These are phyloP conservation scores for Falcaria lacertinaria DNA, from an alignment of 2,888 invertebrate genomes.

Conservation along the genomic window DNA sequence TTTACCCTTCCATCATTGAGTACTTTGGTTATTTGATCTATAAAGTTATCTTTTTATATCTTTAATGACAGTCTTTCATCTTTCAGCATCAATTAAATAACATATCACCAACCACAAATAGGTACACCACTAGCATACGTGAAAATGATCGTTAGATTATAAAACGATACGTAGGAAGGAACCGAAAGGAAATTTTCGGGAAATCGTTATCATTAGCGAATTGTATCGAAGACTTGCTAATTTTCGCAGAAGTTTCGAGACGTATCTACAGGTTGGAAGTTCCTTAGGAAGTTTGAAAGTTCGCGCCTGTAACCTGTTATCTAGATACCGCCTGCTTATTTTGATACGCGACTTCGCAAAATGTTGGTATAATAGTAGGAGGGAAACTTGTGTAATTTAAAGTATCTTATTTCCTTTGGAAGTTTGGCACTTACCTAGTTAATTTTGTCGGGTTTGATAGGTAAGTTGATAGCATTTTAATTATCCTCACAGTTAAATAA, in stretches of 20 bases:
- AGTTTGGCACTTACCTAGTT: no score
- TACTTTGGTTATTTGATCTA: no score
- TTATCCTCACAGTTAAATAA: no score
- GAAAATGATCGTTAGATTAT: neutral
- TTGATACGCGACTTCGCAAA: neutral
- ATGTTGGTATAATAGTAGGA: neutral
- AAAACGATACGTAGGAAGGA: neutral
- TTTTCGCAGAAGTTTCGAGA: neutral
- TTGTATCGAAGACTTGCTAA: slow-evolving; percentile 4
- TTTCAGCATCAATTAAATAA: no score
- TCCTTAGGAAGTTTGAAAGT: neutral
- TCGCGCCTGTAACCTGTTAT: neutral
- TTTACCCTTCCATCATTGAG: no score
- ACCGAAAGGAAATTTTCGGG: neutral
- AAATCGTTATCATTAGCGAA: slow-evolving; percentile 5
- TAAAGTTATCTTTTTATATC: no score
- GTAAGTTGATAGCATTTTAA: no score
- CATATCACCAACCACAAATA: no score
- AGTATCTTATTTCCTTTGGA: no score
- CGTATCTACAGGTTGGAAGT: neutral
- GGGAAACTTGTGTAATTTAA: neutral
- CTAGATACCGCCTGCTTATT: neutral
- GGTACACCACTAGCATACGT: no score
- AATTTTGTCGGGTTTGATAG: no score
- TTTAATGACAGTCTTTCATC: no score